phyloP scores from a whole-genome alignment of 2,113 vertebrate genomes.

The Oceanodroma tethys region DNA sequence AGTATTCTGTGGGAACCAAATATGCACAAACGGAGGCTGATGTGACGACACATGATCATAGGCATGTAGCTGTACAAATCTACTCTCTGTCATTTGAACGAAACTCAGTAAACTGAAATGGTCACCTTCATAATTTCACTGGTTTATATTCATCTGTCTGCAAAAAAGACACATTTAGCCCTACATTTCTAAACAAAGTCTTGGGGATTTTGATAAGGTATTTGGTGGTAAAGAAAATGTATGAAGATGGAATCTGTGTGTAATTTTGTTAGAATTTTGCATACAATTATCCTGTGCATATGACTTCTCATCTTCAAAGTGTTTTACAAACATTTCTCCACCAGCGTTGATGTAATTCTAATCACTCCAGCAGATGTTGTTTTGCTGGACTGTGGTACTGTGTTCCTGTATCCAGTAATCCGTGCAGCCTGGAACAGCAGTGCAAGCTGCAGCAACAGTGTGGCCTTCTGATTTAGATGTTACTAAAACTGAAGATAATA shows the following conservation, averaged over 20 bases:
- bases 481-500: not conserved
- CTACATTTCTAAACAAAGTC: not conserved
- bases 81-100: not conserved
- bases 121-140: not conserved
- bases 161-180: not conserved
- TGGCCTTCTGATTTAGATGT: not conserved
- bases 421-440: not conserved
- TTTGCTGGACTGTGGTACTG: not conserved
- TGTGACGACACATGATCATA: not conserved
- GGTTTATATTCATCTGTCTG: not conserved
- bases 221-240: not conserved
- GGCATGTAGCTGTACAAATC: not conserved
- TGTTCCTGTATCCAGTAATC: not conserved
- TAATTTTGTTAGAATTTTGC: not conserved
- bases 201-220: not conserved
- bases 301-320: not conserved
- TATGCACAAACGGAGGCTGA: fast-evolving
- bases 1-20: not conserved
- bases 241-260: not conserved
- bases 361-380: conserved; percentile 35
- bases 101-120: not conserved
- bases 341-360: not conserved
- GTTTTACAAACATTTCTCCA: conserved; percentile 2
- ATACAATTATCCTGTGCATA: not conserved
- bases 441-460: not conserved